phyloP scores from a whole-genome alignment of 2,888 invertebrate species.

The Neelides folsomi region DNA sequence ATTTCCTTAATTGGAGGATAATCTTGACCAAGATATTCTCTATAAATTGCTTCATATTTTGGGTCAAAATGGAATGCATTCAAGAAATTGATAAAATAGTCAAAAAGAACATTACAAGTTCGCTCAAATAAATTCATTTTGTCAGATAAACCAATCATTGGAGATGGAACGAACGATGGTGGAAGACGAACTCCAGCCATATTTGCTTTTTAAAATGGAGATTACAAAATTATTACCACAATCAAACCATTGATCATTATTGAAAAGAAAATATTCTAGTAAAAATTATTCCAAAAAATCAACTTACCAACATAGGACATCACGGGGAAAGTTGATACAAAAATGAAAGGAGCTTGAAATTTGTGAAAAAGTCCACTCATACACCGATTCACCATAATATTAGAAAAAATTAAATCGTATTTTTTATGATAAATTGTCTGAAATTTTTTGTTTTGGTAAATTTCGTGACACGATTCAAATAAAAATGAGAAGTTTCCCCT shows the following conservation, averaged over 20 bases:
- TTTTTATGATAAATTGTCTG: not conserved
- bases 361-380: not conserved
- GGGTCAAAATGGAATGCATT: too few relatives aligned
- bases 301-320: not conserved
- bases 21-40: not conserved
- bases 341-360: not conserved
- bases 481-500: too few relatives aligned
- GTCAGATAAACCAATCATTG: not conserved
- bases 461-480: too few relatives aligned
- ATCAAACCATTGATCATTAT: too few relatives aligned
- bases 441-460: too few relatives aligned
- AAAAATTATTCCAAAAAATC: too few relatives aligned
- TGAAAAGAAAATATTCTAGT: too few relatives aligned
- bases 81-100: not conserved
- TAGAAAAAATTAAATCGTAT: not conserved
- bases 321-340: not conserved
- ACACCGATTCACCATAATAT: not conserved
- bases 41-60: not conserved
- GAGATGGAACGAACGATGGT: slow-evolving; percentile 1
- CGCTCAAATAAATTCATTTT: not conserved
- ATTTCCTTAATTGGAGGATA: not conserved
- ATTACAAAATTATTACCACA: too few relatives aligned
- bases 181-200: not conserved
- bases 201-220: too few relatives aligned
- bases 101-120: not conserved